Evolutionary conservation across 2,888 invertebrate genomes (phyloP), one percentile per base, ranked within the genome.

Genomic region (Keiferia lycopersicella): DNA sequence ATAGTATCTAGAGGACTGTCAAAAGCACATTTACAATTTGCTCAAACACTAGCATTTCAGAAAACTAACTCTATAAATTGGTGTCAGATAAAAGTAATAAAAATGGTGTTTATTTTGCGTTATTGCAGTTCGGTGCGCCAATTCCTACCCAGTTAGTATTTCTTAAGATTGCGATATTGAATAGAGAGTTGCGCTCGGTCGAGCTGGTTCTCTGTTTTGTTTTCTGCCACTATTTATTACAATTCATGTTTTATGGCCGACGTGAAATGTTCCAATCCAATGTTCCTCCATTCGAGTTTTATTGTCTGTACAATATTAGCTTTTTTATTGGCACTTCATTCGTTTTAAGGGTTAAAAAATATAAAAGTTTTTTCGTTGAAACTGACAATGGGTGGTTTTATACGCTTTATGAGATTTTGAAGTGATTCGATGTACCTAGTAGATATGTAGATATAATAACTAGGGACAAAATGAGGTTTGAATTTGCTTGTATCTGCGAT

Each of bases 111-210:
- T 75, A 76, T 79, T 80, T 80, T 74, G 64, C 71, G 71, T 74
- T 76, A 76, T 80, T 82, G 79, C 80, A 78, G 77, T 73, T 78
- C 72, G 70, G 76, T 79, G 75, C 76, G 77, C 80, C 78, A 84
- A 81, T 83, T 80, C 80, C 75, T 78, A 83, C 82, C 81, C 77
- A 84, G 83, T 83, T 84, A 80, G 74, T 82, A 83, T 86, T 87
- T 87, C 87, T 78, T 82, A 86, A 86, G 72, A 83, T 85, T 87
- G 83, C 84, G 82, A 82, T 82, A 86, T 81, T 82, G 78, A 82
- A 83, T 59, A 50, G 73, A 78, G 76, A 82, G 77, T 80, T 80
- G 80, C 77, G 74, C 74, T 74, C 77, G 77, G 82, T 10, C 34
- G 12, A 18, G 30, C 78, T 79, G 75, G 73, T 79, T 82, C 77